These are phyloP conservation scores for Ypsolopha sequella DNA, from an alignment of 2,888 invertebrate species.

Conservation along the genomic window DNA sequence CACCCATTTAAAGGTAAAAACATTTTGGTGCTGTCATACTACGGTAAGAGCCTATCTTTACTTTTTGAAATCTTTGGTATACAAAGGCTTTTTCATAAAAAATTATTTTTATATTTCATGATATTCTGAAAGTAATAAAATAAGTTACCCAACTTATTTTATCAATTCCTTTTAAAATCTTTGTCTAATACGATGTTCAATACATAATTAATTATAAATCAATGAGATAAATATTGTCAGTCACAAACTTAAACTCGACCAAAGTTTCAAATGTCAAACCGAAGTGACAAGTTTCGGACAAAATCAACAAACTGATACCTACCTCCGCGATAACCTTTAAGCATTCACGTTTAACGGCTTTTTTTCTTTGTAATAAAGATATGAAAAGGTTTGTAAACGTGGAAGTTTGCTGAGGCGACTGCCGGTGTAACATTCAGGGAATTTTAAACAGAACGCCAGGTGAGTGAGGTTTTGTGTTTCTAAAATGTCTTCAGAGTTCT, in stretches of 20 bases:
- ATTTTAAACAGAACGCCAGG: slow-evolving; percentile 53
- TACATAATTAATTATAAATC: neutral
- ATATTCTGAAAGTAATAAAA: too few relatives aligned
- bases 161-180: too few relatives aligned
- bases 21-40: too few relatives aligned
- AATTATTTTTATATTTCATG: too few relatives aligned
- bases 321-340: neutral
- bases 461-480: slow-evolving; percentile 15
- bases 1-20: too few relatives aligned
- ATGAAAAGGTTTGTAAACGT: too few relatives aligned
- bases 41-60: too few relatives aligned
- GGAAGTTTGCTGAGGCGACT: neutral
- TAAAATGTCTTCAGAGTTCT: neutral
- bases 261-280: slow-evolving; percentile 35
- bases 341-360: neutral
- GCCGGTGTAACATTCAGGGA: slow-evolving; percentile 15
- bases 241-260: neutral
- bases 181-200: neutral
- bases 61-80: too few relatives aligned
- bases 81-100: too few relatives aligned
- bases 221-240: neutral
- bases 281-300: neutral
- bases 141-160: too few relatives aligned
- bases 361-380: too few relatives aligned
- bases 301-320: neutral